Evolutionary conservation across 2,797 vertebrate species (phyloP), one percentile per base, ranked within the genome.

Genomic region (Corythornis leucogaster): DNA sequence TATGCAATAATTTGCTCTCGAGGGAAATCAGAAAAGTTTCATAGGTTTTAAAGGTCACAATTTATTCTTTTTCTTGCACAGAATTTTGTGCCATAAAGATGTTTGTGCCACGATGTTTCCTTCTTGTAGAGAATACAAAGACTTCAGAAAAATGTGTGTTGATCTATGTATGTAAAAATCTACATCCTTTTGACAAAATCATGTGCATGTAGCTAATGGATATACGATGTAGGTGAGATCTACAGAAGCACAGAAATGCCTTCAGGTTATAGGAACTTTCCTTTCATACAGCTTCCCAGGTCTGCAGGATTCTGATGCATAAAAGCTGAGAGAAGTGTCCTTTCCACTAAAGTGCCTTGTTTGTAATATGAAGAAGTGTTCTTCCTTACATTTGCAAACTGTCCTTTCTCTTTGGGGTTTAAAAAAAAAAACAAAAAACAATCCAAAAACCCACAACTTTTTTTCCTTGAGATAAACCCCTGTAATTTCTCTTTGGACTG

Each of bases 401-500:
- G 6, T 54, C 6, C 18, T 87, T 94, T 75, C 28, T 62, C 28
- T 59, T 9, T 38, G 38, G 38, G 12, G 38, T 38, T 38, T 38
- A 38, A 38, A 38, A 38, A 59, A n/a, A 7, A 38, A 59, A 74
- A 66, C 22, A 22, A 22, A 11, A 46, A 20, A 12, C 19, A 45
- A 19, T 21, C 22, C 12, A 48, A 13, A 48, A 48, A 14, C 46
- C 12, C 12, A 8, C 12, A 48, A 25, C 22, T 48, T 48, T 26
- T 69, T 61, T 63, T 83, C 78, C 8, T 30, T 14, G 3, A 9
- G 43, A 12, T 82, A 28, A 40, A 57, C 15, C 12, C 8, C 70
- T 75, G 82, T 63, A 38, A 63, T 91, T 95, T 78, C 75, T 76
- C 25, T 50, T 85, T 93, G 3, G 38, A 58, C 40, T 91, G 92